Conservation (phyloP, 2,113 vertebrate species). For the Vidua macroura region DNA sequence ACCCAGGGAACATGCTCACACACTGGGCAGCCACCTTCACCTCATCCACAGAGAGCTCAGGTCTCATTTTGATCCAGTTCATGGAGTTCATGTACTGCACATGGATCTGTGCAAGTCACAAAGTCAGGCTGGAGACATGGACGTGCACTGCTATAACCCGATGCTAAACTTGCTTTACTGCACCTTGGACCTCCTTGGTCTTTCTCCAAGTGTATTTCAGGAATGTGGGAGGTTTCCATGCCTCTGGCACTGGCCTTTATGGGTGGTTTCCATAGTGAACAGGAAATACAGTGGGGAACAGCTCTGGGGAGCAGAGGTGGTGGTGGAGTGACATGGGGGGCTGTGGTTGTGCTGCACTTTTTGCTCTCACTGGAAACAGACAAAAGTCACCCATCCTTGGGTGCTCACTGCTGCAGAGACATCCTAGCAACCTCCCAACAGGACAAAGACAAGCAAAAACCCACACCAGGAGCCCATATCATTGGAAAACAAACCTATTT, state of each 20-base stretch:
- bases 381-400: not conserved
- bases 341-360: not conserved
- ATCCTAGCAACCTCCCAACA: not conserved
- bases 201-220: not conserved
- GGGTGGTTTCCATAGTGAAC: not conserved
- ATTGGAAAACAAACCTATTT: not conserved
- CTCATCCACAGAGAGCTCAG: not conserved
- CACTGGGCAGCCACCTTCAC: not conserved
- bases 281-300: not conserved
- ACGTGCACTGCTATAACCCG: fast-evolving
- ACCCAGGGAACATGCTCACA: not conserved
- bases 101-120: too few relatives aligned
- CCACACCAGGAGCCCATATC: not conserved
- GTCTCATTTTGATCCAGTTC: not conserved
- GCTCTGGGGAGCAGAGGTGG: not conserved
- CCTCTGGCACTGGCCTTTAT: not conserved
- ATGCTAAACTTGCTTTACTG: not conserved
- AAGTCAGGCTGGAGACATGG: fast-evolving
- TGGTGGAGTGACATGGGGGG: not conserved
- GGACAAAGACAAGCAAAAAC: not conserved
- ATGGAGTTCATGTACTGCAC: fast-evolving
- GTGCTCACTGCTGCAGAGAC: not conserved
- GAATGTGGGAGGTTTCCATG: not conserved
- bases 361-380: not conserved
- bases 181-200: not conserved